Base-by-base conservation (phyloP, 2,888 invertebrate genomes). In the Agriopis leucophaearia region DNA sequence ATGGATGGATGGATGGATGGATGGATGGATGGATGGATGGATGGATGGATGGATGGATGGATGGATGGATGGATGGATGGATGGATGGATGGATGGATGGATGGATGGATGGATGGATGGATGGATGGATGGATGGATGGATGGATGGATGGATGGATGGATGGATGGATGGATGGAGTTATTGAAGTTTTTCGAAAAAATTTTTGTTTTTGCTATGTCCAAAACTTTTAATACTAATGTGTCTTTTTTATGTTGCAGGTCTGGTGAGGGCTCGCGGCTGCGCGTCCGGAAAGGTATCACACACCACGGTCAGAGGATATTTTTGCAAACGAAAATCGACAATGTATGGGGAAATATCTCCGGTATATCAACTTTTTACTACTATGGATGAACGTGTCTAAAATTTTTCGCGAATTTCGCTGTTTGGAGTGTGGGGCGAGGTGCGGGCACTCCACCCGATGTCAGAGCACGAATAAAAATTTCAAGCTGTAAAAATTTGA, bases 201-300 rank as follows among this genome's bases (percentile, higher is more conserved):
- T 52, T 60, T 60, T 56, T 57, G 63, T 60, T 63, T 66, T 63
- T 59, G 66, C 59, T 66, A 64, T 56, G 69, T 73, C 71, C 70
- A 65, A 63, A 68, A 70, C 70, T 64, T 69, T 73, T 70, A 69
- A 69, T 67, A 71, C 69, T 40, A 40, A 40, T 73, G 71, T 69
- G 67, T 70, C 71, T 74, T 67, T 69, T 69, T 69, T 70, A 67
- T 64, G 70, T 70, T 70, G 62, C 66, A 69, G 66, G 70, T 64
- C 55, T 51, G 57, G 59, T 63, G 56, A 57, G 60, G 65, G 55
- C 56, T n/a, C n/a, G n/a, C n/a, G n/a, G n/a, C n/a, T n/a, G n/a
- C n/a, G n/a, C n/a, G n/a, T n/a, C n/a, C n/a, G n/a, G n/a, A n/a
- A n/a, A n/a, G n/a, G n/a, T n/a, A n/a, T n/a, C n/a, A n/a, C n/a